Evolutionary conservation across 2,888 invertebrate genomes (phyloP).

Genomic region (Agonopterix heracliana): DNA sequence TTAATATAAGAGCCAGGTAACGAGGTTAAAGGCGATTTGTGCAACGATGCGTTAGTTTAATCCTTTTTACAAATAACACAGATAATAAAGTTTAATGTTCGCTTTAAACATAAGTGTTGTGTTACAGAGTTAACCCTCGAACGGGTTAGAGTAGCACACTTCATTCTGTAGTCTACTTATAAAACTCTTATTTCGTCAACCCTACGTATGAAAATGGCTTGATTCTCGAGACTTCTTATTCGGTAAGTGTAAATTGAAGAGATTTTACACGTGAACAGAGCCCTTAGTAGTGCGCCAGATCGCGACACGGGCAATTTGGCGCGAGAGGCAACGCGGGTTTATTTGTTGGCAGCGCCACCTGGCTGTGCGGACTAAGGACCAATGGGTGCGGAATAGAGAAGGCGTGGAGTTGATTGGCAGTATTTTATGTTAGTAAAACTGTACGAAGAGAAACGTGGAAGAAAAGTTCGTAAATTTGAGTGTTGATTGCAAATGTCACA

Average conservation of each 20-base stretch:
- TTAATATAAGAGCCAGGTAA: not conserved
- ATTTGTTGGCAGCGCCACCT: slow-evolving; percentile 60
- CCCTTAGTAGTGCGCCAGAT: slow-evolving; percentile 63
- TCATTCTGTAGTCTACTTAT: too few relatives aligned
- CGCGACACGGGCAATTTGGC: slow-evolving; percentile 69
- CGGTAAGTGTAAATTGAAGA: slow-evolving; percentile 47
- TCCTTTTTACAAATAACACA: slow-evolving; percentile 34
- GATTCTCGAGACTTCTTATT: too few relatives aligned
- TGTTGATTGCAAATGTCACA: too few relatives aligned
- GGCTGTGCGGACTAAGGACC: slow-evolving; percentile 40
- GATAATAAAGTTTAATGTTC: slow-evolving; percentile 33
- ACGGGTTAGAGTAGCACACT: slow-evolving; percentile 31
- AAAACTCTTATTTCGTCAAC: too few relatives aligned
- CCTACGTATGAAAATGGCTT: too few relatives aligned
- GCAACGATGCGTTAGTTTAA: slow-evolving; percentile 28
- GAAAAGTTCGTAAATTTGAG: too few relatives aligned
- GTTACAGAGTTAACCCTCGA: slow-evolving; percentile 35
- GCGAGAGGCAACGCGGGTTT: slow-evolving; percentile 51
- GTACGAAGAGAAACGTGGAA: too few relatives aligned
- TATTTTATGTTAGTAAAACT: too few relatives aligned
- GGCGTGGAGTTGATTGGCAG: slow-evolving; percentile 23
- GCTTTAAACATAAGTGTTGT: slow-evolving; percentile 33
- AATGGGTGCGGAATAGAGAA: slow-evolving; percentile 31
- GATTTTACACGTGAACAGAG: slow-evolving; percentile 63
- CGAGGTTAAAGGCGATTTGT: slow-evolving; percentile 16